phyloP scores from a whole-genome alignment of 2,888 invertebrate species.

The Linyphia triangularis region DNA sequence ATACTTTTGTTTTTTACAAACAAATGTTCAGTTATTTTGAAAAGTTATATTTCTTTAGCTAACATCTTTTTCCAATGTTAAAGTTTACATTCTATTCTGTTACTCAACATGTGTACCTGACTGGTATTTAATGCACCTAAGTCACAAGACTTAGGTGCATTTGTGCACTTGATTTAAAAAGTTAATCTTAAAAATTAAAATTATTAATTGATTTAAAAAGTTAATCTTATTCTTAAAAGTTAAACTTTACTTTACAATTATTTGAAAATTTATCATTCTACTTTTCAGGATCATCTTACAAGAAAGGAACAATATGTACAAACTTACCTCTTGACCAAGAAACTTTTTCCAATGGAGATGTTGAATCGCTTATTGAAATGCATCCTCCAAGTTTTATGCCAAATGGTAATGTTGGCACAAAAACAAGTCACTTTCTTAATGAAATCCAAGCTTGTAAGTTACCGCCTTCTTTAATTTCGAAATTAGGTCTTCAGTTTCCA shows the following conservation, averaged over 20 bases:
- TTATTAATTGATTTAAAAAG: too few relatives aligned
- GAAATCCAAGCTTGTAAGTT: conserved; percentile 81
- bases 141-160: too few relatives aligned
- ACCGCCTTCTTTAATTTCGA: conserved; percentile 81
- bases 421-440: conserved; percentile 81
- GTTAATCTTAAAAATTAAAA: too few relatives aligned
- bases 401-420: conserved; percentile 83
- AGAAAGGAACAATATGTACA: conserved; percentile 76
- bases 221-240: neutral
- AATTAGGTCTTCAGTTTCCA: conserved; percentile 80
- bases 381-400: conserved; percentile 81
- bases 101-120: too few relatives aligned
- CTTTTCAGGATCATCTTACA: neutral
- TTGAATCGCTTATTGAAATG: conserved; percentile 78
- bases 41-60: too few relatives aligned
- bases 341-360: conserved; percentile 78
- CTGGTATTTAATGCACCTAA: too few relatives aligned
- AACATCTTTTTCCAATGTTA: too few relatives aligned
- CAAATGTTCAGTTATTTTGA: too few relatives aligned
- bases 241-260: neutral
- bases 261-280: neutral
- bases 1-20: too few relatives aligned
- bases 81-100: too few relatives aligned
- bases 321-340: conserved; percentile 78
- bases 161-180: too few relatives aligned